These are phyloP conservation scores for Scaeva pyrastri DNA, from an alignment of 2,888 invertebrate genomes.

Conservation along the genomic window DNA sequence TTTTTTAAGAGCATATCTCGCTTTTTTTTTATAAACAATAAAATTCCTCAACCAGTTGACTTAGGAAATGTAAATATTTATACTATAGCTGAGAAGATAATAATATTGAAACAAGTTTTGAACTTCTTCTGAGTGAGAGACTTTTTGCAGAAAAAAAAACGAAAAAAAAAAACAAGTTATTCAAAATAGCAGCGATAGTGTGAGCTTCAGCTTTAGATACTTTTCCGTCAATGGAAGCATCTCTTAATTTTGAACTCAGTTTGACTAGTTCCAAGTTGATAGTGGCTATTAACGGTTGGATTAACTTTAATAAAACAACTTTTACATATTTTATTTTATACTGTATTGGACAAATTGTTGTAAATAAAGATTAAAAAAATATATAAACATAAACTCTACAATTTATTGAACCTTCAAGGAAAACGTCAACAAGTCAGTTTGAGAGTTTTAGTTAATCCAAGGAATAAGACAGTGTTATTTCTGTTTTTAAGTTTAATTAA, in stretches of 20 bases:
- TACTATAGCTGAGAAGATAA: neutral
- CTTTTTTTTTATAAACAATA: neutral
- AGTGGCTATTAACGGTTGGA: slow-evolving; percentile 17
- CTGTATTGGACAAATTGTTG: neutral
- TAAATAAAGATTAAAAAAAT: neutral
- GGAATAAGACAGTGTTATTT: too few species aligned
- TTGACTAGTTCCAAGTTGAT: slow-evolving; percentile 11
- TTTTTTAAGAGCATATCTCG: slow-evolving; percentile 2
- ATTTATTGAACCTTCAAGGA: neutral
- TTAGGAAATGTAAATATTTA: neutral
- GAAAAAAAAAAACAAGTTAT: slow-evolving; percentile 9
- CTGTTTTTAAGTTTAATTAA: too few species aligned
- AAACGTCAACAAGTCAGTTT: neutral
- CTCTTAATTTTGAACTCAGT: neutral
- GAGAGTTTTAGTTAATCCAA: too few species aligned
- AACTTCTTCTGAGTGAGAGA: neutral
- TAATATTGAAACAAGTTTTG: neutral
- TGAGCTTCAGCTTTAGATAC: neutral
- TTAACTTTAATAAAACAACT: neutral
- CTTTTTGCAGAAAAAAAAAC: neutral
- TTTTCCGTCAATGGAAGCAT: neutral
- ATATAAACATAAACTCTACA: neutral
- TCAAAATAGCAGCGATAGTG: neutral
- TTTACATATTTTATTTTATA: neutral
- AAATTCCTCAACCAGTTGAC: slow-evolving; percentile 11